Percentiles rank a stretch among this genome's conserved stretches.
Evolutionary conservation across 1,140 invertebrate species (phyloP).

Genomic region (Oryctes rhinoceros): DNA sequence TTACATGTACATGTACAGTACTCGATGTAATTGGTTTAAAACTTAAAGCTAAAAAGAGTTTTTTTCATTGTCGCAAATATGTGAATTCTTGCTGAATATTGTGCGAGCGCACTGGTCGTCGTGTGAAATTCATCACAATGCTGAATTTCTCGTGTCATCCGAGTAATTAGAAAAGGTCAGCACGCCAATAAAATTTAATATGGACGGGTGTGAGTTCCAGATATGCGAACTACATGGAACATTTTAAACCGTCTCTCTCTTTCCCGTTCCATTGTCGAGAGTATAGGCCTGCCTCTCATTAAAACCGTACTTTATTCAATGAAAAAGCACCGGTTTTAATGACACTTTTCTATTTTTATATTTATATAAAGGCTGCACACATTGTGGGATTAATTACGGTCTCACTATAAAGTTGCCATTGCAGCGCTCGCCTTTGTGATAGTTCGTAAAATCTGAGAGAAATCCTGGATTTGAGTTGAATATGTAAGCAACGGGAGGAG

Average conservation of each 20-base stretch:
- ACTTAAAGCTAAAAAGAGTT: too few relatives aligned
- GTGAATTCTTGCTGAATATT: too few relatives aligned
- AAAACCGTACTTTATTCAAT: conserved; percentile 2
- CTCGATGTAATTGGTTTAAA: too few relatives aligned
- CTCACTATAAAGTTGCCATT: neutral
- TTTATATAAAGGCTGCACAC: neutral
- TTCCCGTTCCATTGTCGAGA: neutral
- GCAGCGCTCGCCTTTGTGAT: neutral
- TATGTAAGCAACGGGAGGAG: neutral
- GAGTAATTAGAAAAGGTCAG: neutral
- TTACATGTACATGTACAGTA: too few relatives aligned
- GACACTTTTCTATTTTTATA: neutral
- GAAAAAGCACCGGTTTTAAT: neutral
- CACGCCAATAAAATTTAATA: neutral
- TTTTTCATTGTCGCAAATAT: too few relatives aligned
- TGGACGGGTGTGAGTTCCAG: neutral
- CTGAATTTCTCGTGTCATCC: neutral
- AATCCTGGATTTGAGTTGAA: neutral
- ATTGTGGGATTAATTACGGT: neutral
- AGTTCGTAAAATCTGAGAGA: neutral
- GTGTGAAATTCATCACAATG: conserved; percentile 4
- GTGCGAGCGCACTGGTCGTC: neutral
- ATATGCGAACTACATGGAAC: neutral
- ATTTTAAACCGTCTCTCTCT: neutral
- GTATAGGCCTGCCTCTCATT: neutral